Conservation (phyloP, 2,888 invertebrate species). For the Syritta pipiens region DNA sequence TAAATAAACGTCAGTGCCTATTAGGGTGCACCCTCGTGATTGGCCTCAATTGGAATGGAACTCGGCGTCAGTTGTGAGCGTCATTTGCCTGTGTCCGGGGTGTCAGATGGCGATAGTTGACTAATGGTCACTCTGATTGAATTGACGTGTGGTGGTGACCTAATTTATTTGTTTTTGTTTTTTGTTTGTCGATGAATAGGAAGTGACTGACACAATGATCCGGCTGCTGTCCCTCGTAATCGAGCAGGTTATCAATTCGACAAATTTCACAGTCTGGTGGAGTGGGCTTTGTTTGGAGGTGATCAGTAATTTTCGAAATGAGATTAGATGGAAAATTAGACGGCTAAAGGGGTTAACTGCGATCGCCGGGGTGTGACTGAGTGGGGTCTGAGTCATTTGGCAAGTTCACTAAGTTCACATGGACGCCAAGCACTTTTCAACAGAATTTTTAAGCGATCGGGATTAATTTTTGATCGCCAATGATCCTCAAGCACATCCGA, state of each 20-base stretch:
- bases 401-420: no score
- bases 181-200: background rate
- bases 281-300: no score
- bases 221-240: background rate
- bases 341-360: no score
- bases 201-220: background rate
- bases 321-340: no score
- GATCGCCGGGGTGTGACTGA: no score
- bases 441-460: no score
- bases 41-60: slow-evolving; percentile 12
- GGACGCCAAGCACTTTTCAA: no score
- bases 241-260: background rate
- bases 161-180: slow-evolving; percentile 21
- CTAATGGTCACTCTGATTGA: slow-evolving; percentile 5
- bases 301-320: no score
- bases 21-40: slow-evolving; percentile 17
- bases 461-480: no score
- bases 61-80: background rate
- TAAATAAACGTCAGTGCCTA: background rate
- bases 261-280: slow-evolving; percentile 17
- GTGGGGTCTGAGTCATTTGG: no score
- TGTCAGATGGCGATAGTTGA: background rate
- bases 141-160: slow-evolving; percentile 1
- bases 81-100: background rate
- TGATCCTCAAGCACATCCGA: no score